Percentiles rank a stretch among this genome's conserved stretches.
Evolutionary conservation across 2,113 vertebrate genomes (phyloP).

Genomic region (Potamarius usumacintae): DNA sequence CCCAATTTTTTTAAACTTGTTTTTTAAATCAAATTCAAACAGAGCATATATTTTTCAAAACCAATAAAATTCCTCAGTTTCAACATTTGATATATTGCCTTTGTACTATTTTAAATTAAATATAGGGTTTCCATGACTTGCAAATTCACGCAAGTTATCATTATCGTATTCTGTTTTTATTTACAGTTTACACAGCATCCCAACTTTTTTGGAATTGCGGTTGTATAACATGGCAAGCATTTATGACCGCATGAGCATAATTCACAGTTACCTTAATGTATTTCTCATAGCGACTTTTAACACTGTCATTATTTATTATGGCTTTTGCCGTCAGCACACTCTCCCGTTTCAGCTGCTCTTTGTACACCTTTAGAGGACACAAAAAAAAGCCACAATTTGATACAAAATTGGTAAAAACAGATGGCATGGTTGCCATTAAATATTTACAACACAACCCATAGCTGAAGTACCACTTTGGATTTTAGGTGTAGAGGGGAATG

Average conservation of each 20-base stretch:
- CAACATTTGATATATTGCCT: too few relatives aligned
- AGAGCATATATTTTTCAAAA: too few relatives aligned
- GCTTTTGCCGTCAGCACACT: slow-evolving; percentile 85
- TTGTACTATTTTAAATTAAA: too few relatives aligned
- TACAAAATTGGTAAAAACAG: not conserved
- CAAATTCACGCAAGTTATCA: too few relatives aligned
- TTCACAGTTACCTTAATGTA: slow-evolving; percentile 78
- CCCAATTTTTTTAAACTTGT: too few relatives aligned
- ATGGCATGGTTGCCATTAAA: not conserved
- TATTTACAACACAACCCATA: not conserved
- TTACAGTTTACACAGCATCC: too few relatives aligned
- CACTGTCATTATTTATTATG: slow-evolving; percentile 85
- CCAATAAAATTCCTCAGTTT: too few relatives aligned
- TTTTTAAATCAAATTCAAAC: too few relatives aligned
- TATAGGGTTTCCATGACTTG: too few relatives aligned
- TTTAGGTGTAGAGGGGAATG: slow-evolving; percentile 79
- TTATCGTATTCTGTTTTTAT: too few relatives aligned
- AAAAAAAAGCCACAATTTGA: not conserved
- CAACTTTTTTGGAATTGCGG: too few relatives aligned
- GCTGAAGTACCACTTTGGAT: slow-evolving; percentile 73
- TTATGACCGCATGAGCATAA: not conserved
- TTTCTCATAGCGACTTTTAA: slow-evolving; percentile 81
- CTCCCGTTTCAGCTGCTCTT: slow-evolving; percentile 85
- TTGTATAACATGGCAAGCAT: not conserved
- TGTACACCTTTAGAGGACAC: slow-evolving; percentile 74